Evolutionary conservation across 2,888 invertebrate species (phyloP).

Genomic region (Drepana falcataria): DNA sequence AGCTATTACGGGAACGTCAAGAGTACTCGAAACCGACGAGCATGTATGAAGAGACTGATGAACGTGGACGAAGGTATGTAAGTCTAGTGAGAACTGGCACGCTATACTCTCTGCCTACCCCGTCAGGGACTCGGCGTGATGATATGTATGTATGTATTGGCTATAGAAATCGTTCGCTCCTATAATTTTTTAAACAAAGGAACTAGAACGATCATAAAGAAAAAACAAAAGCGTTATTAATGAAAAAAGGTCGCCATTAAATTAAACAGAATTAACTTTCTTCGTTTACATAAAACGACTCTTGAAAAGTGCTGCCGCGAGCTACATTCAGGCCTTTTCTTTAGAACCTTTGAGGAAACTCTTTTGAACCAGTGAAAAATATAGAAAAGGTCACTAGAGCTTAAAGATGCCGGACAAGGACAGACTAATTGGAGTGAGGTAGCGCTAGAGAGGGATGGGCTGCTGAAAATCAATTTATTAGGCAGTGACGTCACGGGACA

Average conservation of each 20-base stretch:
- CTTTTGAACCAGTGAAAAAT: conserved; percentile 63
- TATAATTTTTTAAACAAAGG: too few species aligned
- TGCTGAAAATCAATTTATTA: conserved; percentile 79
- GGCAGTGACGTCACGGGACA: conserved; percentile 71
- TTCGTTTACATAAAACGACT: conserved; percentile 11
- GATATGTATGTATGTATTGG: too few species aligned
- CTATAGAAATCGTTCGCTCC: too few species aligned
- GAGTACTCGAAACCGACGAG: too few species aligned
- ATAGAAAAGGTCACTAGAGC: conserved; percentile 72
- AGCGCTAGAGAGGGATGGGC: conserved; percentile 40
- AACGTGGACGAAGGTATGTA: too few species aligned
- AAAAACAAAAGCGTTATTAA: background rate
- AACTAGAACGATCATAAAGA: background rate
- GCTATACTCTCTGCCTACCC: too few species aligned
- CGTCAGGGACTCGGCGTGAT: too few species aligned
- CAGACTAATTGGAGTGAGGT: conserved; percentile 21
- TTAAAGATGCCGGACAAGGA: conserved; percentile 55
- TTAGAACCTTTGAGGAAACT: conserved; percentile 63
- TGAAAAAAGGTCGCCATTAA: background rate
- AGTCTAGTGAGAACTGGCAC: too few species aligned
- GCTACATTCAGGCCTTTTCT: conserved; percentile 58
- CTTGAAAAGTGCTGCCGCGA: conserved; percentile 41
- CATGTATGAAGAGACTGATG: too few species aligned
- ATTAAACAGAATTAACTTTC: conserved; percentile 8
- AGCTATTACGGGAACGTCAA: too few species aligned